Conservation (phyloP, 2,888 invertebrate genomes). For the Lucinisca nassula region DNA sequence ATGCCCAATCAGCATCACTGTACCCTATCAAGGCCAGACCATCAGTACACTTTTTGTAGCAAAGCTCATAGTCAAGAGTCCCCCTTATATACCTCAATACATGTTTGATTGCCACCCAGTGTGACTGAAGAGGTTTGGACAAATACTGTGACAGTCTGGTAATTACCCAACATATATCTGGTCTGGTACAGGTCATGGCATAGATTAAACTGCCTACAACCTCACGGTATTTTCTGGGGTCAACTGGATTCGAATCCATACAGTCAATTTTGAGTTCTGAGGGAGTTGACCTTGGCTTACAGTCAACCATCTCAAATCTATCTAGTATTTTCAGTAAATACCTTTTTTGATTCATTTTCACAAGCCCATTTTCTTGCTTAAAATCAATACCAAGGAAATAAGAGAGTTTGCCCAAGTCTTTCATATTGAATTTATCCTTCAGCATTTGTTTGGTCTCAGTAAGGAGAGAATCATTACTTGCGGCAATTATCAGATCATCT, state of each 20-base stretch:
- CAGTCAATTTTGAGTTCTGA: neutral
- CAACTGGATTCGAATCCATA: neutral
- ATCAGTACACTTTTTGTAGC: neutral
- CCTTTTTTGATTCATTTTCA: neutral
- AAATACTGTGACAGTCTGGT: too few species aligned
- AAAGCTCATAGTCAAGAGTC: neutral
- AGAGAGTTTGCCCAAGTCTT: conserved; percentile 45
- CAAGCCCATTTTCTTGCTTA: conserved; percentile 3
- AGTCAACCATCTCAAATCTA: neutral
- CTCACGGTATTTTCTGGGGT: neutral
- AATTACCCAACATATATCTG: too few species aligned
- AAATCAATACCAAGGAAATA: conserved; percentile 41
- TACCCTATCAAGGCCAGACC: neutral
- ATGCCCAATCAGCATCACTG: neutral
- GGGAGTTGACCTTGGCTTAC: neutral
- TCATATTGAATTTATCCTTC: conserved; percentile 53
- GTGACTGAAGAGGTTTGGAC: too few species aligned
- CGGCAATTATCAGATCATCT: conserved; percentile 41
- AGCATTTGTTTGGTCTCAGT: conserved; percentile 20
- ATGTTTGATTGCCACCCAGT: too few species aligned
- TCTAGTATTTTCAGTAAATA: neutral
- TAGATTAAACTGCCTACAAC: too few species aligned
- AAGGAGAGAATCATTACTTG: conserved; percentile 3
- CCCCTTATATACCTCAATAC: neutral
- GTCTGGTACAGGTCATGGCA: too few species aligned